Percentiles rank a stretch among this genome's conserved stretches.
Evolutionary conservation across 2,888 invertebrate species (phyloP).

Genomic region (Acanthosepion pharaonis): DNA sequence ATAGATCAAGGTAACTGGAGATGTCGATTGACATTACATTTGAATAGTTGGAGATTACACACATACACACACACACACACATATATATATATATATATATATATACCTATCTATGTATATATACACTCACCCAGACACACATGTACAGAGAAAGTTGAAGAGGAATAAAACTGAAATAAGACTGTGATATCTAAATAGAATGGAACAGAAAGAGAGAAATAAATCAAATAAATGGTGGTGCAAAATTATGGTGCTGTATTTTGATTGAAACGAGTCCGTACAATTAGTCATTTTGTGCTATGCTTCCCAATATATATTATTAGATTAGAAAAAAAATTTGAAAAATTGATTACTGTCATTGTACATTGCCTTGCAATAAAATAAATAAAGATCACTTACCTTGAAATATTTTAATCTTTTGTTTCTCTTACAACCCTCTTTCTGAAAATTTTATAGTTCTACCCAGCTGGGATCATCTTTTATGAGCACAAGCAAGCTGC

Average conservation of each 20-base stretch:
- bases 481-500: neutral
- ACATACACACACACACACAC: too few relatives aligned
- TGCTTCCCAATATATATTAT: neutral
- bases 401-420: constrained; percentile 33
- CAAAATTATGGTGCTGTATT: neutral
- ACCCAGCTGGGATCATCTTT: constrained; percentile 1
- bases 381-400: neutral
- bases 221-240: neutral
- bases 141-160: neutral
- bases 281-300: neutral
- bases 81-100: neutral
- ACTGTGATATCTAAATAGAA: neutral
- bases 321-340: neutral
- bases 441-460: neutral
- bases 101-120: too few relatives aligned
- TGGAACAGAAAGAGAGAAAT: neutral
- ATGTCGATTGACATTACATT: too few relatives aligned
- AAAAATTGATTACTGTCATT: neutral
- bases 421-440: constrained; percentile 22
- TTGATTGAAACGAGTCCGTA: neutral
- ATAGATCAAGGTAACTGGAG: too few relatives aligned
- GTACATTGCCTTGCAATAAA: neutral
- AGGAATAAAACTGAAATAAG: neutral
- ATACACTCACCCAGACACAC: too few relatives aligned
- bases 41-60: too few relatives aligned